Evolutionary conservation across 2,113 vertebrate genomes (phyloP), one percentile per base, ranked within the genome.

Genomic region (Poecilia latipinna): DNA sequence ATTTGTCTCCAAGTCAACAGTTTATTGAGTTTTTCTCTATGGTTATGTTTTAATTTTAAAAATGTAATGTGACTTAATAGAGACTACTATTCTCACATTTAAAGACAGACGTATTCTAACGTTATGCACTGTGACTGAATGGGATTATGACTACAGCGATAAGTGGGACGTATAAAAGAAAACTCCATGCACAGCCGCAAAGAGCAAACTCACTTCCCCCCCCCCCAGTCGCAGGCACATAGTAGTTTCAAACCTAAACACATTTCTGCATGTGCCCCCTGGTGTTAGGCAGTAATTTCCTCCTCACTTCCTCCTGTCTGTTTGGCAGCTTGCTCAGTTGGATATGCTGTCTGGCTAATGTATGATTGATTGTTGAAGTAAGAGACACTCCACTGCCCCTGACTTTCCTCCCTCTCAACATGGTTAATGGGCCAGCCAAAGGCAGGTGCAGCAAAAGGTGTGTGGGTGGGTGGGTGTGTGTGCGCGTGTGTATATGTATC

Each of bases 281-380:
- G 63, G 70, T 74, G 62, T 77, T 73, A 65, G n/a, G 67, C 65
- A 48, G 44, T 33, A 64, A 72, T 86, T 72, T 78, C 80, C 68
- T 81, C 74, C 37, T 70, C 68, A 33, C 72, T 64, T 67, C 67
- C 80, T 39, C 65, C 65, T 48, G 73, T 80, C 73, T 82, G 54
- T 61, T 74, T 88, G 84, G 79, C 82, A 86, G 80, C 70, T 76
- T 79, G 70, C 80, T 89, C 67, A 70, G 82, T 72, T 86, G 86
- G 88, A 86, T 85, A 78, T 87, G 83, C 83, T 86, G 86, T 88
- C 79, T 87, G 72, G 80, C 89, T 92, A 92, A 90, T 88, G 86
- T 86, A 81, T 90, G 91, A 93, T 93, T 91, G 92, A 92, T 92
- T 78, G 85, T 75, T 79, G 75, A 84, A 81, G 83, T 86, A 85